Percentiles rank a stretch among this genome's conserved stretches.
phyloP scores from a whole-genome alignment of 2,113 vertebrate genomes.

The Leiothrix lutea region DNA sequence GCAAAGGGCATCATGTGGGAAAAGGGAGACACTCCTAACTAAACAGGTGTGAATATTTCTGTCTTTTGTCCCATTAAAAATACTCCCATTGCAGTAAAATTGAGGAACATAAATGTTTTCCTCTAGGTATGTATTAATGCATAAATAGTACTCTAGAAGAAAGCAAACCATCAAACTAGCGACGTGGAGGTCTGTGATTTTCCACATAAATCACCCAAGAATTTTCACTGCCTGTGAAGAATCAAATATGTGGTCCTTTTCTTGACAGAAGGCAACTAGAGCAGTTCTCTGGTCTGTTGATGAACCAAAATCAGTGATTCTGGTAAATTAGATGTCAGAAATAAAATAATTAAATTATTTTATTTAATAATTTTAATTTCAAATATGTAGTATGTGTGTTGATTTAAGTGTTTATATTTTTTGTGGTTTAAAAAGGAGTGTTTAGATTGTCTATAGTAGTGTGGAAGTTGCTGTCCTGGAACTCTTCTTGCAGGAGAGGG shows the following conservation, averaged over 20 bases:
- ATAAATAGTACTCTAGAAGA: neutral
- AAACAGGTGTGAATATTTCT: neutral
- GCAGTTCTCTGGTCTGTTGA: neutral
- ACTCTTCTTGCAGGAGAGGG: neutral
- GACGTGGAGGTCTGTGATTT: neutral
- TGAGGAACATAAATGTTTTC: neutral
- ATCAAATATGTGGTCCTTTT: neutral
- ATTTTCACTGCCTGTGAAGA: neutral
- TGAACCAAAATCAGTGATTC: neutral
- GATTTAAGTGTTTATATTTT: neutral
- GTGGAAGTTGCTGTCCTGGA: neutral
- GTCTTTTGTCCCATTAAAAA: neutral
- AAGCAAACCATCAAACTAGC: neutral
- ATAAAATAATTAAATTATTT: neutral
- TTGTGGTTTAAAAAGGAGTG: neutral
- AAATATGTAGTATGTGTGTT: neutral
- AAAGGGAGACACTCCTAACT: neutral
- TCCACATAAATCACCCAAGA: neutral
- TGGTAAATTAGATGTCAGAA: neutral
- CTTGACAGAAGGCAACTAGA: neutral
- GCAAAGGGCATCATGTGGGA: neutral
- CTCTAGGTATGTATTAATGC: neutral
- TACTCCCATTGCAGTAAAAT: neutral
- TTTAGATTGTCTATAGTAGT: neutral
- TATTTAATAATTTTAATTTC: neutral